Evolutionary conservation across 2,797 vertebrate genomes (phyloP), one percentile per base, ranked within the genome.

Genomic region (Sphenodon punctatus): DNA sequence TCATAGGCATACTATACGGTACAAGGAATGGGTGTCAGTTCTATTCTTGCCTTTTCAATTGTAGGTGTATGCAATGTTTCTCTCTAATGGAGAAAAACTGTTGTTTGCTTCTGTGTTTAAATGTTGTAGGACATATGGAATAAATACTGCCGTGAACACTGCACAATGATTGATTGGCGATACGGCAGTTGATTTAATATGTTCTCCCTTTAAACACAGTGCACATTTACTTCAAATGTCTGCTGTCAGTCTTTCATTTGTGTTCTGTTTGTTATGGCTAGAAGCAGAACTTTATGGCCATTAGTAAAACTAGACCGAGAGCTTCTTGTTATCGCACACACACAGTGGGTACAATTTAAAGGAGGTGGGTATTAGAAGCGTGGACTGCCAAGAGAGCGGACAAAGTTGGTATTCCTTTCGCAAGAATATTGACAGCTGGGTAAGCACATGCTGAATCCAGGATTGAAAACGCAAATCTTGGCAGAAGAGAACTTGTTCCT

Each of bases 61-160:
- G 25, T 32, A 75, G 20, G 48, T 41, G 60, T 38, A 14, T 36
- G 55, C 20, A n/a, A 16, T 46, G 34, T 14, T 3, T 61, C 78
- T 72, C n/a, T 58, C 10, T 38, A 19, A 68, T 55, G 5, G 25
- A 25, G 58, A 46, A 23, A 6, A 56, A 59, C 25, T 66, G 17
- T 58, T 30, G 38, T 56, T 74, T 67, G 11, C 75, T 78, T 74
- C 36, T 69, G 49, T 65, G 5, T 81, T 83, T 79, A 73, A 85
- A 88, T 80, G 49, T 16, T 65, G 58, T 27, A 39, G 36, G 51
- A 67, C 19, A 48, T 58, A 43, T 3, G 19, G 49, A 82, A 78
- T 69, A 75, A 55, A 75, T 70, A 55, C 72, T 67, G 51, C 27
- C 66, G 14, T 58, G 67, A 75, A 45, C 46, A 34, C 42, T 60